Evolutionary conservation across 1,140 invertebrate genomes (phyloP), one percentile per base, ranked within the genome.

Genomic region (Zaprionus davidi): DNA sequence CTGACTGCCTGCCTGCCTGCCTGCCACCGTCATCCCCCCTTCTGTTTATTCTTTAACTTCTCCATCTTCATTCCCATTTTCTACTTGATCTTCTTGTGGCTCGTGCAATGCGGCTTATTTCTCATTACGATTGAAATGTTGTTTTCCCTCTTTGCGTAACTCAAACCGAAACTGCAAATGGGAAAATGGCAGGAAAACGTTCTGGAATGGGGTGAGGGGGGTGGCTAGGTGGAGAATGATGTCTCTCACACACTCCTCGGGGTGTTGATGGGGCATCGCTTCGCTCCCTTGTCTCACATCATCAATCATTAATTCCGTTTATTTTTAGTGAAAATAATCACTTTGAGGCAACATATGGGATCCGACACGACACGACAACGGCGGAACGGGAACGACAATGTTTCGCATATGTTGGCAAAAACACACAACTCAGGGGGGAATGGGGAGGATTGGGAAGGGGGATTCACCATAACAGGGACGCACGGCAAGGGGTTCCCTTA

Each of bases 291-390:
- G 84, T 90, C 85, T 81, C 84, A 88, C 84, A 88, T 87, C 84
- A 87, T 87, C 84, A 87, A 87, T 87, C 84, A 87, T 87, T 88
- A 73, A 87, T 87, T 87, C 83, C 84, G 84, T 87, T 87, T 87
- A 87, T 87, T 87, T 87, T 87, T 87, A 87, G 84, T 87, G 84
- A 81, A 87, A 87, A 87, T 87, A 87, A 87, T 87, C 84, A 87
- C 85, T 87, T 84, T 88, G 81, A 62, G 81, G 81, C 81, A 87
- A 88, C 84, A 87, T 87, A 87, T 87, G 84, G 77, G 84, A 79
- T 69, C 84, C 56, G 76, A 71, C 34, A 24, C 46, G 53, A 51
- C 56, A 51, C 41, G 41, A 44, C 41, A n/a, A 44, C 41, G 38
- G n/a, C 41, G 38, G n/a, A n/a, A 15, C 7, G n/a, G 41, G 28